Base-by-base conservation (phyloP, 2,888 invertebrate genomes). In the Halictus quadricinctus region DNA sequence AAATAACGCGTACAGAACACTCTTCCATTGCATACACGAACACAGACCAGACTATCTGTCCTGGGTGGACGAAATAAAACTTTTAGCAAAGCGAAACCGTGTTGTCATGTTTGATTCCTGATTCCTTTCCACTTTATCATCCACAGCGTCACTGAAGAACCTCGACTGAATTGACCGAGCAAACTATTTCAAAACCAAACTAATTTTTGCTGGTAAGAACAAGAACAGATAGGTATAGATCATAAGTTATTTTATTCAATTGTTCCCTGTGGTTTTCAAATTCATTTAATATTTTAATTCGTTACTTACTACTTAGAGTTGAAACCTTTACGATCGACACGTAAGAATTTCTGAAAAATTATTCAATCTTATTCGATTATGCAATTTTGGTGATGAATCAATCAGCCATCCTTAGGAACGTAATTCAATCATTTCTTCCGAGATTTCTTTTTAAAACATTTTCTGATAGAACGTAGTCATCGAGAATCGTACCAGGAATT, bases 61-160 rank as follows among this genome's bases (percentile, higher is more conserved):
- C 90, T 72, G 88, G 88, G 90, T 89, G 92, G 90, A 81, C 88
- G 90, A 93, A 94, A 94, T 94, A 94, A 94, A 92, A 94, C 93
- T 93, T 94, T 93, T 94, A 94, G 94, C 91, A 92, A 94, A 94
- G 91, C 91, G 89, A 93, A 69, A 77, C 83, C 72, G 77, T 81
- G 74, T 80, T 70, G n/a, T 43, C 43, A 4, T 29, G 2, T 36
- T 66, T 66, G 18, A n/a, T 43, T 41, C 41, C 10, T 5, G 1
- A 41, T 43, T 21, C 21, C 10, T 36, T 41, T 21, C 36, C 21
- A 21, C 10, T 41, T 66, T 66, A 18, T 66, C 69, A 41, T 6
- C 13, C n/a, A 43, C 43, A 13, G n/a, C 12, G 21, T 6, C 8
- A 1, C 12, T 5, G 58, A n/a, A 12, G 58, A 58, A 58, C 70